Base-by-base conservation (phyloP, 2,113 vertebrate genomes). In the Euleptes europaea region DNA sequence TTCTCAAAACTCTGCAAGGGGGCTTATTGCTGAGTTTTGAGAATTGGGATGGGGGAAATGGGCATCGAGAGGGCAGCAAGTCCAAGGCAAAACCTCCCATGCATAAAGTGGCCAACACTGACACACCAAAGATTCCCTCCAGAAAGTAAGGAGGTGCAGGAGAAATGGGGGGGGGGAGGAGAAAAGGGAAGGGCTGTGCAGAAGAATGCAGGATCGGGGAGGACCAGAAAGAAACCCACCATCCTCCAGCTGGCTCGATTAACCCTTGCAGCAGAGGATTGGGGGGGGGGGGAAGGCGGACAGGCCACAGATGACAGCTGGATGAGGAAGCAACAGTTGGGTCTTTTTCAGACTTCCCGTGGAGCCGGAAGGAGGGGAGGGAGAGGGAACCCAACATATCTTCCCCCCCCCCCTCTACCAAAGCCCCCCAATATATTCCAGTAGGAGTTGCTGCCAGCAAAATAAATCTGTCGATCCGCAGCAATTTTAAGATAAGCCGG, bases 251-350 rank as follows among this genome's bases (percentile, higher is more conserved):
- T 71, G 75, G 74, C 74, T 69, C 0, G 10, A 54, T 54, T 66
- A 83, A 84, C 83, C 65, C 74, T 85, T 79, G n/a, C 10, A 72
- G 54, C 49, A 65, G 38, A 26, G 19, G 1, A 72, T 47, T 35
- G 49, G 21, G 21, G 23, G 11, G 60, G 19, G 51, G 9, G 57
- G 35, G 47, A 33, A 44, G 17, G 77, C 6, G 40, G 69, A 14
- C 69, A 80, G 77, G 12, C 84, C 72, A 63, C n/a, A 9, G 13
- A 51, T 85, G 84, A 85, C 84, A 85, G 84, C 77, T 85, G 84
- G 78, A 65, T 57, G 42, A 40, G 54, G 47, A 72, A 65, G 84
- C 84, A 80, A 85, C 84, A 85, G 84, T 85, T 85, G 78, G 66
- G 77, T 35, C 79, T 79, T 72, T 33, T 85, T 49, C 49, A 63